Conservation (phyloP, 2,113 vertebrate species). For the Raja brachyura region DNA sequence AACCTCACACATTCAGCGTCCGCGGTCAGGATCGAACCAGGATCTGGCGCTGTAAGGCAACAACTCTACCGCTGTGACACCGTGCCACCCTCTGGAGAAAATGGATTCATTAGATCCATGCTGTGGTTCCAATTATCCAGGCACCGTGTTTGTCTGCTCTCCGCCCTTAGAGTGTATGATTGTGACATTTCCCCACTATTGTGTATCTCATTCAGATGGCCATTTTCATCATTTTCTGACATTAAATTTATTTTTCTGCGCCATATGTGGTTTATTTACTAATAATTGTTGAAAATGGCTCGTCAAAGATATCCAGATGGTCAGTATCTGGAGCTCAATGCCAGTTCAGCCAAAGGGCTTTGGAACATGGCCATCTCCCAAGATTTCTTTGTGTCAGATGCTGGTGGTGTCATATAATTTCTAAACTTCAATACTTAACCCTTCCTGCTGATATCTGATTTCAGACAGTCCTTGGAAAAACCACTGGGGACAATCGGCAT, state of each 20-base stretch:
- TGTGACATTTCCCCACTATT: neutral
- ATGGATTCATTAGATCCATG: neutral
- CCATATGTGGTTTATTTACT: neutral
- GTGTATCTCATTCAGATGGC: neutral
- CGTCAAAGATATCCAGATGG: neutral
- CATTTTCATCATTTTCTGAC: neutral
- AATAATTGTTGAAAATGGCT: neutral
- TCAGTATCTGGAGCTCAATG: neutral
- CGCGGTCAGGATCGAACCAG: no score
- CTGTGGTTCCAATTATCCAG: neutral
- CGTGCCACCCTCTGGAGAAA: neutral
- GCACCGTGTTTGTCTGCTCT: neutral
- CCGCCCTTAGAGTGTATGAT: neutral
- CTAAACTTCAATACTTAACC: neutral
- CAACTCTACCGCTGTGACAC: no score
- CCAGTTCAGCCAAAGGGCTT: neutral
- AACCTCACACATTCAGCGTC: no score
- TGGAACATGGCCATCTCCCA: neutral
- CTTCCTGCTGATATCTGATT: neutral
- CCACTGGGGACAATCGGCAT: neutral
- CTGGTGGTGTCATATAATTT: neutral
- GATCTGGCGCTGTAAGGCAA: no score
- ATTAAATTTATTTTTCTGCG: neutral
- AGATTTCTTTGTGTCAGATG: neutral
- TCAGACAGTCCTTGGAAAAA: neutral